Evolutionary conservation across 2,888 invertebrate genomes (phyloP).

Genomic region (Ischnura elegans): DNA sequence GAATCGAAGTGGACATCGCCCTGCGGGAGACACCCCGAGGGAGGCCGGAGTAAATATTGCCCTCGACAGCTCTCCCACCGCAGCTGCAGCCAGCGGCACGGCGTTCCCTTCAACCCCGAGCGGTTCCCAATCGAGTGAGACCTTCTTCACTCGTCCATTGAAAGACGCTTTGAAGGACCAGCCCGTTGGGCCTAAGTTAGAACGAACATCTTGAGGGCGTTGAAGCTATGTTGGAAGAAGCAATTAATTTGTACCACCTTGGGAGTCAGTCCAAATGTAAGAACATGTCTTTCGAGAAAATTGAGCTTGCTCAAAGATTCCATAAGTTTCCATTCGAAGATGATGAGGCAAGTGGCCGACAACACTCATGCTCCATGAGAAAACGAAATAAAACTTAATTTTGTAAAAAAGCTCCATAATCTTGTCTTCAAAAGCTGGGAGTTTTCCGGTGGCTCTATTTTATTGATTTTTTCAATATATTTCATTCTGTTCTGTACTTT

Average conservation of each 20-base stretch:
- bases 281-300: no score
- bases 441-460: no score
- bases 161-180: not conserved
- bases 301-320: no score
- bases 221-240: not conserved
- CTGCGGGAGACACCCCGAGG: not conserved
- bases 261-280: no score
- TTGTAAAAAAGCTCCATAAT: no score
- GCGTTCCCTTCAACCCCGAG: not conserved
- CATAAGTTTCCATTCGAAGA: no score
- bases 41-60: constrained; percentile 1
- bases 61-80: not conserved
- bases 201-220: not conserved
- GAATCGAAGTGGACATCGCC: not conserved
- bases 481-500: no score
- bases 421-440: no score
- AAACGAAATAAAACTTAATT: no score
- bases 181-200: not conserved
- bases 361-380: no score
- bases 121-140: not conserved
- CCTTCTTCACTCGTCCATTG: not conserved
- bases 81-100: not conserved
- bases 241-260: not conserved
- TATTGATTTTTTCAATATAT: no score
- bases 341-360: no score